phyloP scores from a whole-genome alignment of 2,113 vertebrate genomes.

The Isichthys henryi region DNA sequence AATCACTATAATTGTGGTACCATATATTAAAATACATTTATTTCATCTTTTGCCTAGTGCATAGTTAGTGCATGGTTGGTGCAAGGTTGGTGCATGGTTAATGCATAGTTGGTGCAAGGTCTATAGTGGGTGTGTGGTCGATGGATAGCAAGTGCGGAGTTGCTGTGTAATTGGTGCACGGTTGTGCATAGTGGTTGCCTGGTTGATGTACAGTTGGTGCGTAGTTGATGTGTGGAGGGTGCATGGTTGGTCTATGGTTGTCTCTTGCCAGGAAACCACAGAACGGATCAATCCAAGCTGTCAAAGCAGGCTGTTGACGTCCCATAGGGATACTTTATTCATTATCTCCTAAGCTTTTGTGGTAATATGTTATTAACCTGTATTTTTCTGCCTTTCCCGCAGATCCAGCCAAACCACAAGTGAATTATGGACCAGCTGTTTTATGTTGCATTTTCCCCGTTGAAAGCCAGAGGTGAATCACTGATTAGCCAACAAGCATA shows the following conservation, averaged over 20 bases:
- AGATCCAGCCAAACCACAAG: background rate
- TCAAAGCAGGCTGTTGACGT: background rate
- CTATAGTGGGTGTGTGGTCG: background rate
- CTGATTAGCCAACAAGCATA: background rate
- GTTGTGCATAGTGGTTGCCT: no score
- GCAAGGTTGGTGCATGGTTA: background rate
- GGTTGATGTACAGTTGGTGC: background rate
- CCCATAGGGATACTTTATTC: background rate
- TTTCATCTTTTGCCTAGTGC: background rate
- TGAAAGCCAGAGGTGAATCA: background rate
- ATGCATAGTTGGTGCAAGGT: background rate
- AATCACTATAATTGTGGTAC: background rate
- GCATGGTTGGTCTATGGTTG: background rate
- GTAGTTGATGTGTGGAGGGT: background rate
- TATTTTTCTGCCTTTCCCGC: background rate
- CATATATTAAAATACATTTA: background rate
- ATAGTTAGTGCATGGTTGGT: background rate
- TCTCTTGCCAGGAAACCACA: background rate
- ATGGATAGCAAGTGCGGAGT: background rate
- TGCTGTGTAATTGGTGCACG: background rate
- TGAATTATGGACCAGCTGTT: background rate
- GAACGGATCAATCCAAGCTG: background rate
- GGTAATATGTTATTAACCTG: background rate
- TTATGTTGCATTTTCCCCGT: background rate
- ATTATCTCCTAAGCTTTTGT: background rate